Evolutionary conservation across 2,113 vertebrate species (phyloP).

Genomic region (Alligator sinensis): DNA sequence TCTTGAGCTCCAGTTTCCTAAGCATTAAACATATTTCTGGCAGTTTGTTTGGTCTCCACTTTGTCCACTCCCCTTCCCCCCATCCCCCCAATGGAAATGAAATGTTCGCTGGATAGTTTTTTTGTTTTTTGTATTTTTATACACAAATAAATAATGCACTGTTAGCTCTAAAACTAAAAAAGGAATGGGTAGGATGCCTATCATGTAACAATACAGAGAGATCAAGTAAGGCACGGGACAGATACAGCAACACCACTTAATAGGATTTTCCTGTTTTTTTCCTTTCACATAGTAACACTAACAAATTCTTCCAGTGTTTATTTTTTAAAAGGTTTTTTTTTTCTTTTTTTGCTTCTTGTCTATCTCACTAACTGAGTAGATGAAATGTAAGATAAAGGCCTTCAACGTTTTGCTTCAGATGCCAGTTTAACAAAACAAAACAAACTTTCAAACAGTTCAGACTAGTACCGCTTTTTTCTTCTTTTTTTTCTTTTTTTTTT

Average conservation of each 20-base stretch:
- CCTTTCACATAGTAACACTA: conserved; percentile 94
- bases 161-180: conserved; percentile 78
- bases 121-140: conserved; percentile 50
- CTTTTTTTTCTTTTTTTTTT: not conserved
- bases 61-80: conserved; percentile 70
- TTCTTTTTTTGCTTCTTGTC: conserved; percentile 78
- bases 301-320: conserved; percentile 98
- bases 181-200: conserved; percentile 77
- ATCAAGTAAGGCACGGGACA: conserved; percentile 80
- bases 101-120: conserved; percentile 75
- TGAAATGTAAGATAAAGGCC: conserved; percentile 79
- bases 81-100: conserved; percentile 75
- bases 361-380: conserved; percentile 82
- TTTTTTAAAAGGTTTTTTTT: conserved; percentile 77
- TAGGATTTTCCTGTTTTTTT: conserved; percentile 86
- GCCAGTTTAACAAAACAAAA: conserved; percentile 77
- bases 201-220: conserved; percentile 76
- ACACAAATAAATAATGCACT: conserved; percentile 87
- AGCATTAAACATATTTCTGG: conserved; percentile 75
- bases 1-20: conserved; percentile 76
- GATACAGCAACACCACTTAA: conserved; percentile 84
- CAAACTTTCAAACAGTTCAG: conserved; percentile 79
- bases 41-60: conserved; percentile 81
- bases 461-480: conserved; percentile 79
- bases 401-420: conserved; percentile 79